A percentile compares a stretch with the other conserved stretches of the same genome.
Evolutionary conservation across 2,113 vertebrate genomes (phyloP).

Genomic region (Cavia aperea): DNA sequence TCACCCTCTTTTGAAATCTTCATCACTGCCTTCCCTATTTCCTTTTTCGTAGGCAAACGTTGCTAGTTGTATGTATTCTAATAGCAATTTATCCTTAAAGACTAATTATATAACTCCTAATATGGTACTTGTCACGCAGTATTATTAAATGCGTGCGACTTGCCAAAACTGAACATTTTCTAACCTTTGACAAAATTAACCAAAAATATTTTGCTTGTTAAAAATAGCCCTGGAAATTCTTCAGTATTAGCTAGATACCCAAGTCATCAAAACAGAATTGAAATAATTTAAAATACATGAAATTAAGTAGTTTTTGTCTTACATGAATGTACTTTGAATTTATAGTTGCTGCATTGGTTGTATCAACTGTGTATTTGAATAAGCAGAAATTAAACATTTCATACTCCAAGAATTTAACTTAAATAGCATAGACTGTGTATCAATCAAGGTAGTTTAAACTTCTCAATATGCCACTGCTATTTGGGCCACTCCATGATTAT

Average conservation of each 20-base stretch:
- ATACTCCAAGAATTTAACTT: neutral
- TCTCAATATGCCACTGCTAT: constrained; percentile 12
- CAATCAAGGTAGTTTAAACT: neutral
- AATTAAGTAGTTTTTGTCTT: neutral
- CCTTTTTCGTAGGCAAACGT: neutral
- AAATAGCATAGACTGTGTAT: neutral
- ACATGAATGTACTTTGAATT: neutral
- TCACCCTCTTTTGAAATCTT: neutral
- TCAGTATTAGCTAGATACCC: neutral
- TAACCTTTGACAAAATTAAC: neutral
- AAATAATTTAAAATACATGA: neutral
- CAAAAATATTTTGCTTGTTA: neutral
- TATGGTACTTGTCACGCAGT: neutral
- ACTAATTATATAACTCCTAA: neutral
- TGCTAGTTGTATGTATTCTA: neutral
- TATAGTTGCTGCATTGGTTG: neutral
- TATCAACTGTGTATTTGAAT: neutral
- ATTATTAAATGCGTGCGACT: neutral
- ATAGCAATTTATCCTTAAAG: neutral
- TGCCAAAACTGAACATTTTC: neutral
- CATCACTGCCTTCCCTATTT: neutral
- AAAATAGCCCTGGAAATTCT: neutral
- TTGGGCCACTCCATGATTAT: constrained; percentile 38
- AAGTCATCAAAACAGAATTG: neutral
- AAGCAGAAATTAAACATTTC: constrained; percentile 1